Base-by-base conservation (phyloP, 2,797 vertebrate species). In the Pipistrellus kuhlii region DNA sequence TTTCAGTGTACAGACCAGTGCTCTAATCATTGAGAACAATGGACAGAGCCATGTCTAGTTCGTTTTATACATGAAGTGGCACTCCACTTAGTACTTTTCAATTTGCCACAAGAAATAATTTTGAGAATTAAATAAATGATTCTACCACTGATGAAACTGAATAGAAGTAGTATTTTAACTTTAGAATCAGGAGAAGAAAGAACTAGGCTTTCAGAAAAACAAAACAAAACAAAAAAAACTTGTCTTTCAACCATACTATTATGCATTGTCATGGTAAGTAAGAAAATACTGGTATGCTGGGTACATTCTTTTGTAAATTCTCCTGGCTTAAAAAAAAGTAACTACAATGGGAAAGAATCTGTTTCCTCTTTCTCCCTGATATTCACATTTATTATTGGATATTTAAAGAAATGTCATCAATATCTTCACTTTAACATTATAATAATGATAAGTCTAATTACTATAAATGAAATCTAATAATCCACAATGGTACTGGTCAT, bases 171-270 rank as follows among this genome's bases (percentile, higher is more conserved):
- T 80, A 75, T 62, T 48, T 0, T 1, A 82, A 81, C 32, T 53
- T 90, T 64, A 71, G 18, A 81, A 59, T 69, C 59, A 85, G 83
- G 81, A 89, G 35, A 87, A 77, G 55, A 17, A 86, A 69, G n/a
- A 77, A 87, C 30, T 25, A 90, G 55, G 44, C n/a, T 75, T 88
- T 86, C 25, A 90, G 23, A 81, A 90, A 87, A 83, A 46, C 71
- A 85, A 92, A 46, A 46, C 38, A 41, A 41, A 38, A 41, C 3
- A 41, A 41, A 41, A 41, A 41, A 4, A 41, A 72, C 17, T 78
- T 77, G 23, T 91, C 11, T 68, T 38, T 71, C 80, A 87, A 78
- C 12, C 27, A 87, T 55, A 88, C 18, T 32, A 72, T 51, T 51
- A 69, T 5, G 44, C n/a, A 88, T 18, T 66, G 71, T 35, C 46